Conservation (phyloP, 2,113 vertebrate species). For the Climacteris rufus region DNA sequence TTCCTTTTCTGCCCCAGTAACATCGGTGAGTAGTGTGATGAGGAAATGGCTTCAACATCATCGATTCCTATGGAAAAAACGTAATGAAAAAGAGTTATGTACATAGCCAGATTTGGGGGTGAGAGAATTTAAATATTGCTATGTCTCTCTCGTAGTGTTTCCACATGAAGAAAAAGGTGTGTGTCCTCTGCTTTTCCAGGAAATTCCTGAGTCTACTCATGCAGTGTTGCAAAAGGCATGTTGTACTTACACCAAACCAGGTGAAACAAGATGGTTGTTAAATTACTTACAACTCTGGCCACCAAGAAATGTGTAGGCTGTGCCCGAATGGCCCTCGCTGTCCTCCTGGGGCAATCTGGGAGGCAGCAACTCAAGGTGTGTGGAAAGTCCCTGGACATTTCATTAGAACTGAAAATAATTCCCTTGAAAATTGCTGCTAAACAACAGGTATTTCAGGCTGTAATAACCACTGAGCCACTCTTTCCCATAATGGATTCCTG, state of each 20-base stretch:
- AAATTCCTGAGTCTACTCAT: background rate
- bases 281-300: background rate
- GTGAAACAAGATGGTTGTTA: background rate
- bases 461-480: background rate
- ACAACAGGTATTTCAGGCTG: background rate
- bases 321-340: accelerated
- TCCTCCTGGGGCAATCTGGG: background rate
- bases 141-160: background rate
- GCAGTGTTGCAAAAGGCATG: background rate
- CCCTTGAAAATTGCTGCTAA: background rate
- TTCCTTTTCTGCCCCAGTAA: background rate
- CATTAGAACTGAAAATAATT: background rate
- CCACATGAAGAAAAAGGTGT: background rate
- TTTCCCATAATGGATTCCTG: background rate
- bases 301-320: background rate
- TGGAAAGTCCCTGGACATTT: background rate
- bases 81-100: background rate
- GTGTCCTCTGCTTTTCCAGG: background rate
- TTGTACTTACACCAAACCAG: background rate
- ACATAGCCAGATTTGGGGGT: background rate
- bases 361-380: background rate
- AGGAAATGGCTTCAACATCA: background rate
- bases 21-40: background rate
- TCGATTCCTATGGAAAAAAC: background rate
- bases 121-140: background rate